These are phyloP conservation scores for Ariolimax columbianus DNA, from an alignment of 2,888 invertebrate genomes.

Conservation along the genomic window DNA sequence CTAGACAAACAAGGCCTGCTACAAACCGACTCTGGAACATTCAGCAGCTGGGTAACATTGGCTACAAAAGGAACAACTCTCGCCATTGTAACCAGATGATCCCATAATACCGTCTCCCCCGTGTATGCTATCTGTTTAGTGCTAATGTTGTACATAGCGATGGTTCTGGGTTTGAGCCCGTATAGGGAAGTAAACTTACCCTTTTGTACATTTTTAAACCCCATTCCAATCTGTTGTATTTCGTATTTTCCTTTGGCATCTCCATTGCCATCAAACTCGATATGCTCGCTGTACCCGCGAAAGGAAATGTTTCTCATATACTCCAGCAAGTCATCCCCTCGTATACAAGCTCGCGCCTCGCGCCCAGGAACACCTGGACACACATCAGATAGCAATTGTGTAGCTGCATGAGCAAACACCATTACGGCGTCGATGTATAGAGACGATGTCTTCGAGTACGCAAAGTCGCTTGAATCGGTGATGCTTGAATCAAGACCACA, in stretches of 20 bases:
- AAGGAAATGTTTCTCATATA: slow-evolving; percentile 44
- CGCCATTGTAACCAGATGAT: neutral
- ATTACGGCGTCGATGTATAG: slow-evolving; percentile 27
- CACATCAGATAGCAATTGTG: slow-evolving; percentile 5
- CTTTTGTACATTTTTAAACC: neutral
- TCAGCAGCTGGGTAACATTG: no score
- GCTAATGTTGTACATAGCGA: slow-evolving; percentile 1
- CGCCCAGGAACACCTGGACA: slow-evolving; percentile 20
- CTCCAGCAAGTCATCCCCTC: slow-evolving; percentile 20
- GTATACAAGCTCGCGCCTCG: slow-evolving; percentile 38
- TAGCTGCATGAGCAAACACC: slow-evolving; percentile 44
- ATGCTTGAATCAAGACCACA: neutral
- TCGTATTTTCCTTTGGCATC: slow-evolving; percentile 26
- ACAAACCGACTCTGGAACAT: slow-evolving; percentile 54
- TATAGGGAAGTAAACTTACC: neutral
- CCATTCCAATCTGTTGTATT: slow-evolving; percentile 27
- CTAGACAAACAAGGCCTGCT: slow-evolving; percentile 60
- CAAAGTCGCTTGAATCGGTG: neutral
- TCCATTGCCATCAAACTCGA: slow-evolving; percentile 35
- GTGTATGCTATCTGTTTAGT: neutral
- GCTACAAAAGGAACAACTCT: neutral
- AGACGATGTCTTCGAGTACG: neutral
- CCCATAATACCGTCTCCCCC: slow-evolving; percentile 1
- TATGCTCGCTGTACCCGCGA: slow-evolving; percentile 29
- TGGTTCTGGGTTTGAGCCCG: neutral